Evolutionary conservation across 2,888 invertebrate genomes (phyloP).

Genomic region (Tetragnatha montana): DNA sequence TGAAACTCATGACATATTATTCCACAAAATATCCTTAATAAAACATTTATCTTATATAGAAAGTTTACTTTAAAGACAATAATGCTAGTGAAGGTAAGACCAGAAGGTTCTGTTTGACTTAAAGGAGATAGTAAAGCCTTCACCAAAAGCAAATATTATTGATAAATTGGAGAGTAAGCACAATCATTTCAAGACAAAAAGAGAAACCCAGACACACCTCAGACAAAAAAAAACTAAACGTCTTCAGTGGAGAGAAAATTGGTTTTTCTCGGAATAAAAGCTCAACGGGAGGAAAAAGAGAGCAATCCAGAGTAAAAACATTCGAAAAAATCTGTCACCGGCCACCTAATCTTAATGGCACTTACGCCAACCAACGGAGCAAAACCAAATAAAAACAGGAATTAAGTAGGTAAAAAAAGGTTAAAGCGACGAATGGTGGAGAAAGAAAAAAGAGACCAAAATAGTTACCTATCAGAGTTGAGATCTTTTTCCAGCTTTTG

Average conservation of each 20-base stretch:
- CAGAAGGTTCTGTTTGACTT: too few species aligned
- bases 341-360: constrained; percentile 58
- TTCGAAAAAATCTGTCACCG: constrained; percentile 48
- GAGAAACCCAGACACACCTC: not conserved
- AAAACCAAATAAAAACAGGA: constrained; percentile 45
- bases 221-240: not conserved
- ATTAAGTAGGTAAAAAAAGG: not conserved
- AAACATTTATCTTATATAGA: too few species aligned
- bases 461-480: constrained; percentile 68
- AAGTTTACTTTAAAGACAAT: too few species aligned
- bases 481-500: constrained; percentile 68
- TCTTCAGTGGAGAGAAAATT: not conserved
- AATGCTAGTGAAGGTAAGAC: too few species aligned
- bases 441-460: constrained; percentile 45
- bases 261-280: too few species aligned
- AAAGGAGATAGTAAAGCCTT: too few species aligned
- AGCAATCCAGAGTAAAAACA: constrained; percentile 15
- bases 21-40: not conserved
- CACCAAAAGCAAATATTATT: not conserved
- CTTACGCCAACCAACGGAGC: constrained; percentile 62
- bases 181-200: constrained; percentile 5
- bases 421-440: constrained; percentile 2
- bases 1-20: too few species aligned
- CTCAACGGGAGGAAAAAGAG: not conserved
- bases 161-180: constrained; percentile 40